Conservation (phyloP, 1,140 invertebrate species). For the Penaeus vannamei region DNA sequence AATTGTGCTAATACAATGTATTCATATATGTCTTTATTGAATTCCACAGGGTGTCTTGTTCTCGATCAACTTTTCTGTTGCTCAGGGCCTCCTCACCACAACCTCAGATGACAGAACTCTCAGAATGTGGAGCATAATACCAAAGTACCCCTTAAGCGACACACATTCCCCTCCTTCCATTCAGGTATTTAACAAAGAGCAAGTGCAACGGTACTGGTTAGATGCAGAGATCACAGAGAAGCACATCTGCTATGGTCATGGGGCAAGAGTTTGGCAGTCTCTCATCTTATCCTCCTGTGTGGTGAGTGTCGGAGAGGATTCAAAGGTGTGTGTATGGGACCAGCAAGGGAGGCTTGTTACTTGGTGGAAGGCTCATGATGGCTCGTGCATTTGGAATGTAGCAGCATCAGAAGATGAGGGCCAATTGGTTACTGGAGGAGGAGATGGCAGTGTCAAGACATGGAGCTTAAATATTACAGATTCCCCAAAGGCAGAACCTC, state of each 20-base stretch:
- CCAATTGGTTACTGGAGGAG: conserved; percentile 48
- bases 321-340: conserved; percentile 52
- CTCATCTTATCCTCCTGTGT: conserved; percentile 45
- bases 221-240: conserved; percentile 28
- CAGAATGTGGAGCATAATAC: conserved; percentile 38
- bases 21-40: neutral
- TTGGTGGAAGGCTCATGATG: conserved; percentile 52
- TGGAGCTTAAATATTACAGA: conserved; percentile 23
- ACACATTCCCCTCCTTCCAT: neutral
- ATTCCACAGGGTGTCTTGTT: conserved; percentile 46
- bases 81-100: conserved; percentile 43
- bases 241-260: conserved; percentile 44
- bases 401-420: conserved; percentile 23
- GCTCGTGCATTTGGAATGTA: conserved; percentile 49
- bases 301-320: conserved; percentile 55
- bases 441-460: conserved; percentile 54
- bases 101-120: conserved; percentile 55
- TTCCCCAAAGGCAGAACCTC: neutral
- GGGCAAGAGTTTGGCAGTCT: conserved; percentile 51
- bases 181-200: neutral
- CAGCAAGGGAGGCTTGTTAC: conserved; percentile 19
- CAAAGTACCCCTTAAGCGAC: neutral
- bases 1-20: neutral
- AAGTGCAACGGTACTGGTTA: conserved; percentile 38
- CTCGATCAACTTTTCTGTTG: conserved; percentile 45